Conservation (phyloP, 2,113 vertebrate genomes). For the Gadus chalcogrammus region DNA sequence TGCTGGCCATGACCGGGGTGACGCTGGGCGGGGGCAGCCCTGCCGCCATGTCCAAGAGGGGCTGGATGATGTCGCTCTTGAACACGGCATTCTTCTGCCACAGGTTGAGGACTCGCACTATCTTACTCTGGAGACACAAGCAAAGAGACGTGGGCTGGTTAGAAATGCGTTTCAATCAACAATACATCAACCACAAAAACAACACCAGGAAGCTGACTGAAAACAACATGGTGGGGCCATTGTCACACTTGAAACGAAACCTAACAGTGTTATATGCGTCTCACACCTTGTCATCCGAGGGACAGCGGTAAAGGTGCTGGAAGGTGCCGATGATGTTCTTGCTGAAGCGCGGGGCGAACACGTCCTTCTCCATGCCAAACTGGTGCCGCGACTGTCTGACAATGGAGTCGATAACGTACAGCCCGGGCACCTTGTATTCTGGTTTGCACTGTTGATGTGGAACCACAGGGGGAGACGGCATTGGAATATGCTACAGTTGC, state of each 20-base stretch:
- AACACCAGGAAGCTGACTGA: no score
- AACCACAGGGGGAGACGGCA: not conserved
- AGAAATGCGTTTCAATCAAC: not conserved
- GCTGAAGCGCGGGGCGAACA: constrained; percentile 97
- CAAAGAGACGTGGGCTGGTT: constrained; percentile 20
- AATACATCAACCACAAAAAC: not conserved
- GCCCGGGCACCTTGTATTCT: constrained; percentile 97
- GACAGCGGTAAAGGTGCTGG: constrained; percentile 97
- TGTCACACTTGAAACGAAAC: no score
- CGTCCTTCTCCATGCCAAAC: constrained; percentile 97
- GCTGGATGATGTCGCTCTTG: constrained; percentile 98
- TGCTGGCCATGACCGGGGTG: constrained; percentile 86
- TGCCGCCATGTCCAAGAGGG: constrained; percentile 95
- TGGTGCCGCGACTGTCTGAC: constrained; percentile 97
- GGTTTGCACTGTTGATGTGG: constrained; percentile 85
- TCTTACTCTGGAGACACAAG: constrained; percentile 85
- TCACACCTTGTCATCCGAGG: constrained; percentile 93
- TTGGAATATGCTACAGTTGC: not conserved
- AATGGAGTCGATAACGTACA: constrained; percentile 98
- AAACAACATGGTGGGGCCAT: no score
- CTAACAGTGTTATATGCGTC: not conserved
- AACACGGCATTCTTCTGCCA: constrained; percentile 99
- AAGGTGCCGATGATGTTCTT: constrained; percentile 98
- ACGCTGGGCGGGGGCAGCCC: constrained; percentile 90
- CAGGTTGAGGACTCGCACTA: constrained; percentile 94